These are phyloP conservation scores for Taeniopygia guttata DNA, from an alignment of 2,797 vertebrate species.

Conservation along the genomic window DNA sequence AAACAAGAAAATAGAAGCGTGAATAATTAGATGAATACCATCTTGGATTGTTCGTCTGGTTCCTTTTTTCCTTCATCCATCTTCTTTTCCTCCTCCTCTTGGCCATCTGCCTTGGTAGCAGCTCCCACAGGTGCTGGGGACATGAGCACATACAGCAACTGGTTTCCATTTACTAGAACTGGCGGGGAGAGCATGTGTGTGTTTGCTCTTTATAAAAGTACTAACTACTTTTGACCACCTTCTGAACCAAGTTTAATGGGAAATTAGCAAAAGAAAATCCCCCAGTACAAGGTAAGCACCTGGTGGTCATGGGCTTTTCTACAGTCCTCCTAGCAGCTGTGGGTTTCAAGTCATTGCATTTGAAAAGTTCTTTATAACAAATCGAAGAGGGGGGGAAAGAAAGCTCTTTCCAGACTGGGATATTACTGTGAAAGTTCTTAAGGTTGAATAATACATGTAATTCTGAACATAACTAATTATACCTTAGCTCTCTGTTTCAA, in stretches of 20 bases:
- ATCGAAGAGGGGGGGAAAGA: fast-evolving
- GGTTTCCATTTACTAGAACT: neutral
- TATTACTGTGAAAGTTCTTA: neutral
- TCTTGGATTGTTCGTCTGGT: neutral
- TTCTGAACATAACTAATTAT: neutral
- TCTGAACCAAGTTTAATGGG: neutral
- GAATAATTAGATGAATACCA: neutral
- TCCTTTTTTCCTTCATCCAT: neutral
- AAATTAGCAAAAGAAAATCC: neutral
- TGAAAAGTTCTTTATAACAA: neutral
- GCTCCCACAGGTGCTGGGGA: neutral
- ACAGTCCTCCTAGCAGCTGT: neutral
- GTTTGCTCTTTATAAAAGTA: neutral
- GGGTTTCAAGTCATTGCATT: neutral
- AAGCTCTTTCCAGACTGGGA: neutral
- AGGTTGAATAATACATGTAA: fast-evolving
- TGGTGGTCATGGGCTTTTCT: neutral
- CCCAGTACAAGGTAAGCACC: neutral
- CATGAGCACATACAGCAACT: neutral
- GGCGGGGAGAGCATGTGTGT: neutral
- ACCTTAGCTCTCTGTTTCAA: neutral
- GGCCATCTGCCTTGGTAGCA: constrained; percentile 28
- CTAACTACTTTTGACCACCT: neutral
- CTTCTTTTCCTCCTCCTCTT: constrained; percentile 1
- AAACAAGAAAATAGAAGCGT: neutral